Evolutionary conservation across 2,888 invertebrate species (phyloP).

Genomic region (Galeopsomyia nigrocyanea): DNA sequence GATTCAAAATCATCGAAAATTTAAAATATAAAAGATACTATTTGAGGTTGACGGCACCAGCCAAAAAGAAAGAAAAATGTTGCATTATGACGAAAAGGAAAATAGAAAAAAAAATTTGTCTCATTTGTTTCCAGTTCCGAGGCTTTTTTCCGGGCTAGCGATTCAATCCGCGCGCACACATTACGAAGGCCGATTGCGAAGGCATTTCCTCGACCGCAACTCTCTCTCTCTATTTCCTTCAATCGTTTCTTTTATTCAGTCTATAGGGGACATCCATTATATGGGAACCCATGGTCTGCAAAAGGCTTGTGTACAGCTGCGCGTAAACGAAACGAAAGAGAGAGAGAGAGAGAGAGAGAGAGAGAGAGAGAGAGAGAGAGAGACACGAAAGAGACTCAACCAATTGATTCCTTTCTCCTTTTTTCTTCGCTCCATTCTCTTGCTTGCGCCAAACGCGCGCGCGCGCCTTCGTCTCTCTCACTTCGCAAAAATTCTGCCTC

Average conservation of each 20-base stretch:
- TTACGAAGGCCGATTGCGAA: background rate
- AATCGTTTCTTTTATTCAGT: constrained; percentile 21
- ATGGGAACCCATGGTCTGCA: constrained; percentile 1
- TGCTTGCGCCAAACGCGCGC: too few species aligned
- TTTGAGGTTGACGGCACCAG: too few species aligned
- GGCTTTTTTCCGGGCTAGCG: too few species aligned
- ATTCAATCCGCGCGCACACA: too few species aligned
- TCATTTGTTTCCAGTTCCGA: too few species aligned
- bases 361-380: too few species aligned
- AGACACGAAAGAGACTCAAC: constrained; percentile 5
- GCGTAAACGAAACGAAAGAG: constrained; percentile 3
- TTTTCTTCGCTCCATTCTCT: background rate
- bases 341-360: too few species aligned
- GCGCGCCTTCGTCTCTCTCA: background rate
- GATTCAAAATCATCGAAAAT: background rate
- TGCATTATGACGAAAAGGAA: too few species aligned
- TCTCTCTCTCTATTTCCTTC: constrained; percentile 15
- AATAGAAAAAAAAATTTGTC: too few species aligned
- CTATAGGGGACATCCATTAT: background rate
- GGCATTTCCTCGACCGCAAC: constrained; percentile 8
- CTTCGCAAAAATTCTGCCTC: background rate
- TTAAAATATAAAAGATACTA: background rate
- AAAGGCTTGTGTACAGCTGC: constrained; percentile 25
- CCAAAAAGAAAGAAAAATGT: too few species aligned
- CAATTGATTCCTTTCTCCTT: constrained; percentile 12